Evolutionary conservation across 2,113 vertebrate species (phyloP).

Genomic region (Paradoxurus hermaphroditus): DNA sequence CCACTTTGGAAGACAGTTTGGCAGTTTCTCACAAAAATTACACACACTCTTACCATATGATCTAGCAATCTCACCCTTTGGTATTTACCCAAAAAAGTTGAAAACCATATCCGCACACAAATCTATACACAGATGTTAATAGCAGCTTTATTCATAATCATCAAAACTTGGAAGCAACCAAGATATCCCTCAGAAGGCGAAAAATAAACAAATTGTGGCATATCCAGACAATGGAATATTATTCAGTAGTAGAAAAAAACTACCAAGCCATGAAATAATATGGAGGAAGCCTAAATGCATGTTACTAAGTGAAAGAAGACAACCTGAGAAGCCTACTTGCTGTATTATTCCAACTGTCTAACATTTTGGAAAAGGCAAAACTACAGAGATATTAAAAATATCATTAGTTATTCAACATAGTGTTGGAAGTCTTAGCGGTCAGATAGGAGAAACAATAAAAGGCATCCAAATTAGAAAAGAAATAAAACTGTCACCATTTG

Average conservation of each 20-base stretch:
- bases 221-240: background rate
- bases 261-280: background rate
- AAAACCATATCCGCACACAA: background rate
- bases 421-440: too few relatives aligned
- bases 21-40: background rate
- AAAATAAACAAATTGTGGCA: background rate
- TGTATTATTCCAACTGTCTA: background rate
- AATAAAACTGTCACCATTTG: too few relatives aligned
- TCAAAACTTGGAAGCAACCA: background rate
- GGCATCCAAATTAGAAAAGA: too few relatives aligned
- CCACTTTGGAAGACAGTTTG: background rate
- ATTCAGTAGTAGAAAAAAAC: background rate
- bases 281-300: background rate
- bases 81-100: background rate
- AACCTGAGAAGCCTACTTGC: background rate
- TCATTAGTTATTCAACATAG: background rate
- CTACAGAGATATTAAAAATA: background rate
- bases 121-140: background rate
- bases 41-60: background rate
- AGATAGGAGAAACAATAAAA: too few relatives aligned
- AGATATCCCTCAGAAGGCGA: background rate
- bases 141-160: background rate
- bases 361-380: background rate
- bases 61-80: background rate
- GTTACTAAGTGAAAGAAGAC: background rate